phyloP scores from a whole-genome alignment of 2,797 vertebrate genomes.

The Sylvilagus floridanus region DNA sequence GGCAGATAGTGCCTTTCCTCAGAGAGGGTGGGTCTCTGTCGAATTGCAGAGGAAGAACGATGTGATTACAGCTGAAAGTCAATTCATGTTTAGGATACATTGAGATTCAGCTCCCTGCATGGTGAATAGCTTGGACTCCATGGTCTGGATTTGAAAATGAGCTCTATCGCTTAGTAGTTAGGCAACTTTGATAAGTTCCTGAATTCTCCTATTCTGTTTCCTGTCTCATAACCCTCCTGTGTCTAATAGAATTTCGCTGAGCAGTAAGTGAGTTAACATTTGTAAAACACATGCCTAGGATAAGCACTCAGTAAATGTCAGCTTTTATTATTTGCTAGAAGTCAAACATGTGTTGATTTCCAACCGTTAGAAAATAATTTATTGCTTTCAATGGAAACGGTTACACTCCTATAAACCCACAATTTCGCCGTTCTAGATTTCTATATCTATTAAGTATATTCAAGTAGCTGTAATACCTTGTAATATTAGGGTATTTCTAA shows the following conservation, averaged over 20 bases:
- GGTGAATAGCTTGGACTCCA: not conserved
- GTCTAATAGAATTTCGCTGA: not conserved
- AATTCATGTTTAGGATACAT: not conserved
- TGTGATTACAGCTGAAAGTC: conserved; percentile 52
- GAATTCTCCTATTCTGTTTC: not conserved
- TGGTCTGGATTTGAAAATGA: conserved; percentile 6
- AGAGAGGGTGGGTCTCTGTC: not conserved
- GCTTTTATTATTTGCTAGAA: conserved; percentile 31
- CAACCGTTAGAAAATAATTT: conserved; percentile 27
- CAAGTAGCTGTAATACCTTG: not conserved
- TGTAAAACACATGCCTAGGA: not conserved
- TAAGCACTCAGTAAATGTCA: not conserved
- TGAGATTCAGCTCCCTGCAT: not conserved
- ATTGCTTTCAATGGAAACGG: conserved; percentile 9
- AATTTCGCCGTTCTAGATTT: not conserved
- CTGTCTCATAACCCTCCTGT: not conserved
- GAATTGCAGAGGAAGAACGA: not conserved
- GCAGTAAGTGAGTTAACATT: not conserved
- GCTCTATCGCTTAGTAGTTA: not conserved
- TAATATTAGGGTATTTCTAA: not conserved
- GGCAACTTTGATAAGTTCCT: not conserved
- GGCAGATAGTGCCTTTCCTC: not conserved
- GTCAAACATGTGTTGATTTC: not conserved
- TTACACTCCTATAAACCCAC: not conserved
- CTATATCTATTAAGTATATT: not conserved